phyloP scores from a whole-genome alignment of 2,797 vertebrate species.

The Poecilia velifera region DNA sequence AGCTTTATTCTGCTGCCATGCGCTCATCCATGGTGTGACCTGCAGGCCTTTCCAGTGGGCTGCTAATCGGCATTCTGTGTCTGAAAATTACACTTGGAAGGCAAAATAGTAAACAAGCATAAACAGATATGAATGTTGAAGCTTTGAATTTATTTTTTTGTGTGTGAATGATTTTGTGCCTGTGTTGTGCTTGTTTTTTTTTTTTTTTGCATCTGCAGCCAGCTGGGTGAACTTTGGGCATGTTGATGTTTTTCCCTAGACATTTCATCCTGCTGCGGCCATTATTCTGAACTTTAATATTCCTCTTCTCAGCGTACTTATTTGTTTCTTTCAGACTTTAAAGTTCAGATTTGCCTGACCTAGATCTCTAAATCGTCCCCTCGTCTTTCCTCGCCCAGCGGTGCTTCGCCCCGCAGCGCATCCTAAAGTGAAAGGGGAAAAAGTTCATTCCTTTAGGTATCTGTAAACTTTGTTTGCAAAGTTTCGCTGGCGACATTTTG shows the following conservation, averaged over 20 bases:
- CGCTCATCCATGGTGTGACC: constrained; percentile 21
- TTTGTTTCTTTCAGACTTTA: constrained; percentile 22
- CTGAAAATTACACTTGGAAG: constrained; percentile 44
- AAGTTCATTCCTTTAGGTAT: not conserved
- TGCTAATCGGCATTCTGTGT: constrained; percentile 16
- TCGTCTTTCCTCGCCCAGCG: not conserved
- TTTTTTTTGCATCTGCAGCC: constrained; percentile 16
- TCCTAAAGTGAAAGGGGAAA: constrained; percentile 2
- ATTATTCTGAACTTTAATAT: constrained; percentile 9
- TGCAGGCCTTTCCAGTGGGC: constrained; percentile 13
- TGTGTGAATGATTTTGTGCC: not conserved
- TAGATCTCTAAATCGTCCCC: not conserved
- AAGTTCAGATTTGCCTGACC: constrained; percentile 11
- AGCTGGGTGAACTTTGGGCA: constrained; percentile 45
- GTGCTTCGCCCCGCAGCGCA: too few relatives aligned
- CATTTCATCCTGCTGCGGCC: constrained; percentile 12
- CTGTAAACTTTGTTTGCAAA: not conserved
- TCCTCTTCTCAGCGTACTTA: constrained; percentile 36
- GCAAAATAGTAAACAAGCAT: constrained; percentile 38
- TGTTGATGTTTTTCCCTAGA: constrained; percentile 30
- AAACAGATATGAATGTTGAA: constrained; percentile 14
- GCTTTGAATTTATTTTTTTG: not conserved
- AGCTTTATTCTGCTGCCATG: constrained; percentile 17
- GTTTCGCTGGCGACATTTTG: not conserved
- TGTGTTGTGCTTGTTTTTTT: too few relatives aligned